Conservation (phyloP, 1,140 invertebrate genomes). For the Holotrichia oblita region DNA sequence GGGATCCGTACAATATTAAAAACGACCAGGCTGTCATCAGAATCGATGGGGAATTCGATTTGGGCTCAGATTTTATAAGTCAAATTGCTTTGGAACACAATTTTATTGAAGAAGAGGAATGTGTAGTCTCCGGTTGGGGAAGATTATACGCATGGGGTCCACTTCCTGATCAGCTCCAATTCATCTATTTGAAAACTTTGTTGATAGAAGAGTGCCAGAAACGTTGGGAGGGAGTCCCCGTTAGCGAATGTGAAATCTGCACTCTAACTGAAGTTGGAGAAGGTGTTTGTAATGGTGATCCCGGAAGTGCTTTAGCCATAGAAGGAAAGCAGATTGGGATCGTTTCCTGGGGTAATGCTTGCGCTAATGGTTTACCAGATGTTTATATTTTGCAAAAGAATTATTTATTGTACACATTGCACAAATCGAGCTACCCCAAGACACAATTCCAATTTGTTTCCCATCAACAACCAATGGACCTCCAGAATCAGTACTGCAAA, state of each 20-base stretch:
- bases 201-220: neutral
- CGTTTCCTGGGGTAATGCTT: slow-evolving; percentile 63
- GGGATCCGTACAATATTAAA: neutral
- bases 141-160: slow-evolving; percentile 47
- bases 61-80: neutral
- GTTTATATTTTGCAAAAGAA: slow-evolving; percentile 61
- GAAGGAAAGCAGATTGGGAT: slow-evolving; percentile 59
- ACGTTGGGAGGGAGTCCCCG: neutral
- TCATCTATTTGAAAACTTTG: neutral
- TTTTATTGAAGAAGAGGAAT: neutral
- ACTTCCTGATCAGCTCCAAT: neutral
- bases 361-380: slow-evolving; percentile 69
- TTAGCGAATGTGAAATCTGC: neutral
- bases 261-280: slow-evolving; percentile 42
- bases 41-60: neutral
- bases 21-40: neutral
- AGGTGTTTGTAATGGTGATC: slow-evolving; percentile 56
- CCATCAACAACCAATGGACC: too few relatives aligned
- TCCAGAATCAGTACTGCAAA: too few relatives aligned
- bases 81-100: neutral
- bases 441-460: neutral
- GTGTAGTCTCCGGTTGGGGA: neutral
- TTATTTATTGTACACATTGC: neutral
- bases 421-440: slow-evolving; percentile 31
- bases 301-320: slow-evolving; percentile 57